A percentile compares a stretch with the other conserved stretches of the same genome.
Evolutionary conservation across 2,888 invertebrate species (phyloP).

Genomic region (Thalpophila matura): DNA sequence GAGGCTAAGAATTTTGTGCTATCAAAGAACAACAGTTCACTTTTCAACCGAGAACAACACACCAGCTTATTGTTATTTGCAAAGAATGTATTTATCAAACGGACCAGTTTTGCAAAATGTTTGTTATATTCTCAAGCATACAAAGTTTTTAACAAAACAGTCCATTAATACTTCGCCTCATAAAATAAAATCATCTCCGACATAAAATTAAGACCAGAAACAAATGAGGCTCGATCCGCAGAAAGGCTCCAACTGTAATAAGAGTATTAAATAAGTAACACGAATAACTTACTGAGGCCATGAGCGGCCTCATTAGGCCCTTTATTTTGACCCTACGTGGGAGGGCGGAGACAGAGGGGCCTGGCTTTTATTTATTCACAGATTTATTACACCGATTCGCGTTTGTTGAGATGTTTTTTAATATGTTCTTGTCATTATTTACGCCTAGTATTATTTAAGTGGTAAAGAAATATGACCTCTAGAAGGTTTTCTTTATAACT

Average conservation of each 20-base stretch:
- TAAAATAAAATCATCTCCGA: constrained; percentile 39
- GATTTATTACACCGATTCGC: constrained; percentile 66
- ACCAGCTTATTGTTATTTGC: neutral
- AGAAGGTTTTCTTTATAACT: neutral
- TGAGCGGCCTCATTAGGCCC: constrained; percentile 71
- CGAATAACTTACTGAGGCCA: constrained; percentile 63
- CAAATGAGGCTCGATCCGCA: constrained; percentile 59
- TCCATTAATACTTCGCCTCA: constrained; percentile 10
- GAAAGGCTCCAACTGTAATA: constrained; percentile 59
- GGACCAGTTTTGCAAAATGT: neutral
- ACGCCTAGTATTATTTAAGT: neutral
- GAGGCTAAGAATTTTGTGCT: constrained; percentile 1
- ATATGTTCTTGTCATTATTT: constrained; percentile 15
- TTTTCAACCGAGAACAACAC: neutral
- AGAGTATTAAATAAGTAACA: constrained; percentile 65
- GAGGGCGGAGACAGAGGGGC: constrained; percentile 72
- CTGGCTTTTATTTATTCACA: constrained; percentile 72
- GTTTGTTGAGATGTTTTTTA: constrained; percentile 45
- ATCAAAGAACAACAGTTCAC: neutral
- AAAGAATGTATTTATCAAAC: neutral
- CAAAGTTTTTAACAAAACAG: neutral
- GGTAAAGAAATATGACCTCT: neutral
- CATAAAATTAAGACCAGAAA: constrained; percentile 62
- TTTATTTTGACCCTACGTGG: constrained; percentile 73
- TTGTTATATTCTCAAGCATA: neutral